phyloP scores from a whole-genome alignment of 2,888 invertebrate species.

The Nomada hirtipes region DNA sequence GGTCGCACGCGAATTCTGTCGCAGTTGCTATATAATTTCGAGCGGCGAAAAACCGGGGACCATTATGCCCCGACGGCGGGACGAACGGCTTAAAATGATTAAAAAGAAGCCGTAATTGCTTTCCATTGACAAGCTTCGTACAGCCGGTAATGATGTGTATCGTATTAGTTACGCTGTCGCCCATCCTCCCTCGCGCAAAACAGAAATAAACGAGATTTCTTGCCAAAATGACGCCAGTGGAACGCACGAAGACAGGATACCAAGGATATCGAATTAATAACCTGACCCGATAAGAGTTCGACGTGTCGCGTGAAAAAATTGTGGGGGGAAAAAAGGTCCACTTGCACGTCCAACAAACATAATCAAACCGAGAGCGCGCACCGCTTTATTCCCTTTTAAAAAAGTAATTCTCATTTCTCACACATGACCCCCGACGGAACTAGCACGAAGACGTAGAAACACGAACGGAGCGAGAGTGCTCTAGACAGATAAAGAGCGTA shows the following conservation, averaged over 20 bases:
- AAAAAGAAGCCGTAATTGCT: conserved; percentile 55
- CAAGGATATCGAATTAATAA: no score
- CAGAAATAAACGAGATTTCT: no score
- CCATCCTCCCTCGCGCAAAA: no score
- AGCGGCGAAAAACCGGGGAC: conserved; percentile 13
- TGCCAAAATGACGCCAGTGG: no score
- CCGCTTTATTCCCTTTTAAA: conserved; percentile 33
- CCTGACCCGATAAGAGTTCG: not conserved
- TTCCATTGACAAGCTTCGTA: conserved; percentile 42
- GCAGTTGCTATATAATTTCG: conserved; percentile 19
- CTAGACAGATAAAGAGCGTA: conserved; percentile 47
- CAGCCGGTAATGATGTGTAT: not conserved
- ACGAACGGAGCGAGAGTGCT: conserved; percentile 7
- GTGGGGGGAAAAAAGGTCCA: not conserved
- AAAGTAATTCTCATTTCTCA: conserved; percentile 42
- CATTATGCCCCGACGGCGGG: conserved; percentile 27
- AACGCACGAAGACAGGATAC: no score
- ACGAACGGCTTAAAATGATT: conserved; percentile 39
- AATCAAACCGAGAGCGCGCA: not conserved
- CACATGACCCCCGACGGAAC: conserved; percentile 32
- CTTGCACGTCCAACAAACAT: not conserved
- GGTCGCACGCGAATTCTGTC: conserved; percentile 19
- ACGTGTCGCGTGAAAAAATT: not conserved
- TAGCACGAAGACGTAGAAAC: conserved; percentile 32
- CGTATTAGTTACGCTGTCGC: conserved; percentile 19